Percentiles rank a stretch among this genome's conserved stretches.
Evolutionary conservation across 2,113 vertebrate species (phyloP).

Genomic region (Cyrtonyx montezumae): DNA sequence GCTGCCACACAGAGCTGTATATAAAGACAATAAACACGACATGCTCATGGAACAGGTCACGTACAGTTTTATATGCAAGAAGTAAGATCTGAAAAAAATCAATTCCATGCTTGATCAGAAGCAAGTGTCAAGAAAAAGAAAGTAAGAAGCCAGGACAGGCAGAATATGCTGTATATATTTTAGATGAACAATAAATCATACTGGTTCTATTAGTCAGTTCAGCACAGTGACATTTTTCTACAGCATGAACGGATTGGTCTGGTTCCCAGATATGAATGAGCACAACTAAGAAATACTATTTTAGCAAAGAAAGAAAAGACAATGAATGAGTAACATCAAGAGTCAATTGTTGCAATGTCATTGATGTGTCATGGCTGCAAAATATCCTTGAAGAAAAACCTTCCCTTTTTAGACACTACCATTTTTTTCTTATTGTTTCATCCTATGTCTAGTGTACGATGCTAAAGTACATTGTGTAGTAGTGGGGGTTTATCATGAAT

Average conservation of each 20-base stretch:
- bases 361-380: not conserved
- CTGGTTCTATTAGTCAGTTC: not conserved
- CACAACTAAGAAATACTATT: not conserved
- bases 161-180: not conserved
- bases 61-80: not conserved
- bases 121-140: not conserved
- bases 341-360: not conserved
- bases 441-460: no score
- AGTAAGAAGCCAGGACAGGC: not conserved
- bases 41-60: not conserved
- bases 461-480: not conserved
- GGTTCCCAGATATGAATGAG: not conserved
- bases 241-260: not conserved
- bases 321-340: not conserved
- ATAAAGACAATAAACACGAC: not conserved
- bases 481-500: not conserved
- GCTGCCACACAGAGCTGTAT: not conserved
- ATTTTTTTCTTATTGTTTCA: not conserved
- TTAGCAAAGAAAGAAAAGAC: not conserved
- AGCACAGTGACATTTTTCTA: not conserved
- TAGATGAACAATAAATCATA: not conserved
- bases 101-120: constrained; percentile 37
- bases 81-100: not conserved
- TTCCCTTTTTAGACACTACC: not conserved
- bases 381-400: not conserved